Base-by-base conservation (phyloP, 2,888 invertebrate genomes). In the Heliconius sara region DNA sequence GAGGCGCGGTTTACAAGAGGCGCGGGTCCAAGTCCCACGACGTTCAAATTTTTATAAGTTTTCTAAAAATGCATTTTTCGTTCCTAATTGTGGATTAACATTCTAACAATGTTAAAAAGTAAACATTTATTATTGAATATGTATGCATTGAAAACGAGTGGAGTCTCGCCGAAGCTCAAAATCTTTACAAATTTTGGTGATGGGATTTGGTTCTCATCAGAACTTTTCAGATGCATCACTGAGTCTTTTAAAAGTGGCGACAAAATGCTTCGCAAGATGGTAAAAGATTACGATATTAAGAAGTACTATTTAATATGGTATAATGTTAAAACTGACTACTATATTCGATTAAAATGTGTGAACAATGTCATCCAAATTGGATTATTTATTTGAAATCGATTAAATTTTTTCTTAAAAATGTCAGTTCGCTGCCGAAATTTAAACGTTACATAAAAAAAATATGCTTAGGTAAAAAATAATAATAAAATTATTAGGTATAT, bases 331-430 rank as follows among this genome's bases (percentile, higher is more conserved):
- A n/a, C 30, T 30, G 57, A 72, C 30, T 72, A 34, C 52, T 30
- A 73, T 9, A 34, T 60, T 73, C 13, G 10, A 43, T 74, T 39
- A 43, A 43, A 63, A 39, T 39, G 39, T 60, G 43, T 74, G 19
- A 43, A 63, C 10, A 34, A 63, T 65, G 30, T 57, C 30, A 70
- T 73, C 67, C 52, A 73, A 74, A 71, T 39, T 30, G 22, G 57
- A 66, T 52, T 66, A 71, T 80, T 80, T 81, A 81, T 71, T 27
- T 75, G 63, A 79, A 57, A 68, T 70, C 60, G 78, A 57, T 79
- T 76, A 79, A 82, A 74, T 79, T 82, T 65, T 68, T 57, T 34
- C 63, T 76, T 52, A 60, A 84, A 79, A 85, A 86, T 73, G 71
- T 73, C 77, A 81, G 81, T 81, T 80, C 81, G 79, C 80, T 79